These are phyloP conservation scores for Metopolophium dirhodum DNA, from an alignment of 1,140 invertebrate genomes.

Conservation along the genomic window DNA sequence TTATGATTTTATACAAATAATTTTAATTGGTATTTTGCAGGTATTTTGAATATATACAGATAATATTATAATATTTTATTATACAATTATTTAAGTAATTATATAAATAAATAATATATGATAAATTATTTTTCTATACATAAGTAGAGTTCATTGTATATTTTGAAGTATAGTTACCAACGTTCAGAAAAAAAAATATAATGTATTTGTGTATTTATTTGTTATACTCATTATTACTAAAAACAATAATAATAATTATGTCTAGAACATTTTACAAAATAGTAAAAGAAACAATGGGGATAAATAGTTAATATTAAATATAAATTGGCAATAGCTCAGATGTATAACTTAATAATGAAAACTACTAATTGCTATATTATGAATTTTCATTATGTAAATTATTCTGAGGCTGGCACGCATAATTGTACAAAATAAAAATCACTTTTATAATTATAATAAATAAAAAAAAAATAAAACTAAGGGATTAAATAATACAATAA, in stretches of 20 bases:
- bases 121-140: neutral
- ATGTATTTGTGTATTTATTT: conserved; percentile 11
- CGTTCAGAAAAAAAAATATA: neutral
- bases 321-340: neutral
- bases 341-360: neutral
- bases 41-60: neutral
- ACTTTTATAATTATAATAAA: neutral
- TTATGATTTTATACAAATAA: conserved; percentile 11
- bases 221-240: neutral
- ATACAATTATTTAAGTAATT: neutral
- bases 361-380: neutral
- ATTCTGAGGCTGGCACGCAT: neutral
- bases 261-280: neutral
- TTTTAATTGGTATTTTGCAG: neutral
- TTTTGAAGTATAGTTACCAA: neutral
- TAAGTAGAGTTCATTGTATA: neutral
- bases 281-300: neutral
- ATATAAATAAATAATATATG: neutral
- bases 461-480: neutral
- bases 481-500: neutral
- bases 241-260: conserved; percentile 22
- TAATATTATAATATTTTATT: neutral
- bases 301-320: neutral
- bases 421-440: neutral
- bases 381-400: neutral